Evolutionary conservation across 2,113 vertebrate species (phyloP), one percentile per base, ranked within the genome.

Genomic region (Tyto alba): DNA sequence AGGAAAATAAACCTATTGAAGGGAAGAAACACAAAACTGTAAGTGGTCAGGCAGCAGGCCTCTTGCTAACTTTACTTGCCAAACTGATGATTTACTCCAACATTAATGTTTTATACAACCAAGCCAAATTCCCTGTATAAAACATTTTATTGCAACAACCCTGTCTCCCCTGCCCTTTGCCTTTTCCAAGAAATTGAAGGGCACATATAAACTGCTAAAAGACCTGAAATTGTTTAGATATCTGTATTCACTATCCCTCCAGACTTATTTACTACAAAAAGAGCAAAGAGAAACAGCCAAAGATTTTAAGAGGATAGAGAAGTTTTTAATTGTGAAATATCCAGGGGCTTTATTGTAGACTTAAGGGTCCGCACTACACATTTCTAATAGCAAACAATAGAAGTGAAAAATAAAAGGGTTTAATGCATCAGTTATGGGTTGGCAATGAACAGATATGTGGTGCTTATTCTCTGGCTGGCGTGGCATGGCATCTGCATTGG

Each of bases 361-460:
- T 87, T 93, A 40, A 3, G 26, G 47, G 36, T 47, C 60, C 68
- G 11, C 43, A 41, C 41, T 86, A 34, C 30, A 53, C 64, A 36
- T 76, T 91, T 92, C 71, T 93, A 60, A 87, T 68, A 90, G 45
- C 41, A 96, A 94, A 80, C 80, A 95, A 79, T 18, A 59, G 85
- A 90, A 96, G 25, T 90, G 59, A 95, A 96, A 91, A 96, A 88
- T 85, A 78, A 93, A 83, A 91, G 45, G 30, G 17, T 45, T 96
- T 94, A 78, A 78, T 89, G 67, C 56, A n/a, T 67, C 93, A 74
- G 47, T 92, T 96, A 89, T 86, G 80, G 17, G 32, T 56, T 96
- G 88, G 87, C 68, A 95, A 50, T 52, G 84, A 47, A 74, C 64
- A 91, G 77, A 79, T 81, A 76, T 38, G 71, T 89, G 36, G 67